Conservation (phyloP, 2,888 invertebrate genomes). For the Anodontia alba region DNA sequence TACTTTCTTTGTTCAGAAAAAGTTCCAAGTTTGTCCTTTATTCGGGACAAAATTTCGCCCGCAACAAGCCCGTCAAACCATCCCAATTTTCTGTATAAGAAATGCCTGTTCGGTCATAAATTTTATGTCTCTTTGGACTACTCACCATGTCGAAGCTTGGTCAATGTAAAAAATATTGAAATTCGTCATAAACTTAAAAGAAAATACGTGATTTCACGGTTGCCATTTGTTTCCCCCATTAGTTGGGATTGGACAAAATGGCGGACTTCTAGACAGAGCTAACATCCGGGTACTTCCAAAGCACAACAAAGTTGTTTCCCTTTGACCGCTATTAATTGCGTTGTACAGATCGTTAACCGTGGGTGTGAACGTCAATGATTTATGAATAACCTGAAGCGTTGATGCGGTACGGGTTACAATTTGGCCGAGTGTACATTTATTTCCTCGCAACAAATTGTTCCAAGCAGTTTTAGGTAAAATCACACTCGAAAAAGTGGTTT, state of each 20-base stretch:
- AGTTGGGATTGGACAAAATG: constrained; percentile 42
- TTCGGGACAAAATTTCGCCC: neutral
- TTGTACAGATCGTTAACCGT: too few relatives aligned
- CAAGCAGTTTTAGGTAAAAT: too few relatives aligned
- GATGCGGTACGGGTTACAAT: too few relatives aligned
- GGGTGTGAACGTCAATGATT: too few relatives aligned
- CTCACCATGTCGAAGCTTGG: neutral
- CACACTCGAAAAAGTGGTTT: too few relatives aligned
- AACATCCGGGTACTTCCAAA: constrained; percentile 55
- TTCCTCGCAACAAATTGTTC: too few relatives aligned
- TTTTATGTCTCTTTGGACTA: neutral
- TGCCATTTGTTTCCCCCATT: constrained; percentile 8
- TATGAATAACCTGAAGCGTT: too few relatives aligned
- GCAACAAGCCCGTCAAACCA: neutral
- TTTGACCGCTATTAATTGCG: neutral
- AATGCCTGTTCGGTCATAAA: too few relatives aligned
- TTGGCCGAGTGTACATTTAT: too few relatives aligned
- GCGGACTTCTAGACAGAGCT: constrained; percentile 50
- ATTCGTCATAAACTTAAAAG: neutral
- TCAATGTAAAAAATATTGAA: neutral
- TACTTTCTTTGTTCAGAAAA: too few relatives aligned
- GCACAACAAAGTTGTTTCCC: neutral
- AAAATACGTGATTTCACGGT: constrained; percentile 3
- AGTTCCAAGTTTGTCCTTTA: neutral
- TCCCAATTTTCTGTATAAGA: neutral